Conservation (phyloP, 1,140 invertebrate genomes). For the Anastrepha ludens region DNA sequence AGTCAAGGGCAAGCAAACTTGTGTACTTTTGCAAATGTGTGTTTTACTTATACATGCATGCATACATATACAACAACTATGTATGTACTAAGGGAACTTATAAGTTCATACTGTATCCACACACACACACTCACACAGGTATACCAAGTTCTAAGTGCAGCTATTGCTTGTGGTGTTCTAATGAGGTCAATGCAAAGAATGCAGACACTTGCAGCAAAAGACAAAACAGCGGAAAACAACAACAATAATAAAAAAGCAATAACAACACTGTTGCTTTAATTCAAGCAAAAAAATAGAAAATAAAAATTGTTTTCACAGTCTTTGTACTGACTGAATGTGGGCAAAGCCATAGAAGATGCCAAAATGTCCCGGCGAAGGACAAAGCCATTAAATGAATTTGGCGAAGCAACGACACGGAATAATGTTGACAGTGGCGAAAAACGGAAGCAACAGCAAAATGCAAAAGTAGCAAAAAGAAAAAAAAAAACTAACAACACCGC, state of each 20-base stretch:
- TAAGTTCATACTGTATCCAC: background rate
- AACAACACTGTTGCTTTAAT: background rate
- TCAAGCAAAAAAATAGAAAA: too few relatives aligned
- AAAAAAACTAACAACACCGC: background rate
- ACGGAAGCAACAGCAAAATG: background rate
- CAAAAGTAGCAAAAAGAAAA: background rate
- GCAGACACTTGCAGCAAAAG: constrained; percentile 6
- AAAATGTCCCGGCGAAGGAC: constrained; percentile 32
- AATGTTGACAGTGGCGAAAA: constrained; percentile 38
- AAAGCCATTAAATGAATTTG: constrained; percentile 50
- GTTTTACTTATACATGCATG: too few relatives aligned
- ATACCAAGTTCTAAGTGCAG: too few relatives aligned
- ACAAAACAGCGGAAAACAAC: background rate
- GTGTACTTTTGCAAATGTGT: background rate
- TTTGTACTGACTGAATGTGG: background rate
- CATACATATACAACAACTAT: too few relatives aligned
- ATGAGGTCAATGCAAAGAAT: constrained; percentile 49
- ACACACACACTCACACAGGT: background rate
- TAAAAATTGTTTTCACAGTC: background rate
- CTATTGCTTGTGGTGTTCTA: background rate
- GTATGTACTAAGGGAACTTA: background rate
- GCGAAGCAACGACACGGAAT: constrained; percentile 35
- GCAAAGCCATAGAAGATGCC: constrained; percentile 32
- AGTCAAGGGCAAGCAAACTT: constrained; percentile 12
- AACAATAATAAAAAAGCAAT: background rate